Evolutionary conservation across 2,888 invertebrate genomes (phyloP).

Genomic region (Pharmacophagus antenor): DNA sequence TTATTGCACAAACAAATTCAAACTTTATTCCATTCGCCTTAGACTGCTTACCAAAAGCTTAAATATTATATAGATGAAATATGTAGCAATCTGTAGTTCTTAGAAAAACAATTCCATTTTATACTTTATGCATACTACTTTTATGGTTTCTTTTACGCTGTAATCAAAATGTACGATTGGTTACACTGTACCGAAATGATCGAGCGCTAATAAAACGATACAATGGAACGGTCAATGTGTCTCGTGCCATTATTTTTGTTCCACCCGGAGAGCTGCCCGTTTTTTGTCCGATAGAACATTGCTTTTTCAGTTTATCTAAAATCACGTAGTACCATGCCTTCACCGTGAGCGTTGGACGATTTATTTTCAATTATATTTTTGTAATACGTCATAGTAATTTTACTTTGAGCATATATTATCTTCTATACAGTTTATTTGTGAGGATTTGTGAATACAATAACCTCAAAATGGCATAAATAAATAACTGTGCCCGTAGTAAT

Average conservation of each 20-base stretch:
- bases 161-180: conserved; percentile 40
- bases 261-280: conserved; percentile 43
- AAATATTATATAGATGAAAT: conserved; percentile 13
- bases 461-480: too few species aligned
- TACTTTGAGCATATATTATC: not conserved
- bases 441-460: not conserved
- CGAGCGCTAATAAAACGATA: conserved; percentile 65
- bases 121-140: conserved; percentile 24
- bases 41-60: conserved; percentile 8
- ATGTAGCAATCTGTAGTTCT: conserved; percentile 32
- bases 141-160: conserved; percentile 32
- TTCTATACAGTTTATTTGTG: not conserved
- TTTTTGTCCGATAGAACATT: conserved; percentile 47
- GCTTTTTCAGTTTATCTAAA: conserved; percentile 56
- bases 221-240: conserved; percentile 69
- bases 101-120: conserved; percentile 29
- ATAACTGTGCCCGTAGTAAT: too few species aligned
- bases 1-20: conserved; percentile 32
- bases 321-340: conserved; percentile 51
- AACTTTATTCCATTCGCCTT: conserved; percentile 32
- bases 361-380: conserved; percentile 24
- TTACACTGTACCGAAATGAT: conserved; percentile 61
- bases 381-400: conserved; percentile 6
- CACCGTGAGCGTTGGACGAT: conserved; percentile 37
- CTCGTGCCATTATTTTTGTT: conserved; percentile 73